Base-by-base conservation (phyloP, 92 coral and sea anemone genomes). In the Epizoanthus fatuus region DNA sequence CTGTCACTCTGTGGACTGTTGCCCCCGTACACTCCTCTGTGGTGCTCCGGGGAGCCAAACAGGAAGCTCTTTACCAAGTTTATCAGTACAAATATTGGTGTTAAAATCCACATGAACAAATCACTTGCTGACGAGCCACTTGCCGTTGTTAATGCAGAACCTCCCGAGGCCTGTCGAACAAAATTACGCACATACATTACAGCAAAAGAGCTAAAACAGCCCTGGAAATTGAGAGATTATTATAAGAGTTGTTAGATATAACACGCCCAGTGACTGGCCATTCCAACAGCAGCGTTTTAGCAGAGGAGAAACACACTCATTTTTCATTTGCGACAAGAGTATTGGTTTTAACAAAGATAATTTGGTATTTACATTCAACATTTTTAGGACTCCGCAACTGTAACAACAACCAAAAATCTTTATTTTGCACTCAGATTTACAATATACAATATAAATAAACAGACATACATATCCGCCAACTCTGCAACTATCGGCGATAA, bases 11-110 rank as follows among this genome's bases (percentile, higher is more conserved):
- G 35, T 38, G 66, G 11, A 25, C 3, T 74, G 56, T 58, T 56
- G 47, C 86, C 91, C 12, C 92, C 92, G 40, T 84, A 90, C 25
- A 91, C 93, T 25, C 97, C 98, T 25, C 95, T 83, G 32, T 95
- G 91, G 17, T 87, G 92, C 19, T 94, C 94, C 16, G 98, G 95
- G n/a, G 93, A 77, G 35, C 95, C 94, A 49, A 97, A 93, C 32
- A 97, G 58, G 79, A 97, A 86, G 20, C 86, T 76, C 85, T 93
- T 94, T 65, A 97, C 78, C 76, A 95, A 87, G 88, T 79, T 91
- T 42, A 89, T 81, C 75, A 97, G 74, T 44, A 98, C 86, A 69
- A 97, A 69, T 67, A 97, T 60, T 16, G 99, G 99, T 52, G 99
- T 84, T 37, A 97, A 82, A 35, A 97, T 69, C 96, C 89, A 88